Base-by-base conservation (phyloP, 1,140 invertebrate species). In the Gryon sp. region DNA sequence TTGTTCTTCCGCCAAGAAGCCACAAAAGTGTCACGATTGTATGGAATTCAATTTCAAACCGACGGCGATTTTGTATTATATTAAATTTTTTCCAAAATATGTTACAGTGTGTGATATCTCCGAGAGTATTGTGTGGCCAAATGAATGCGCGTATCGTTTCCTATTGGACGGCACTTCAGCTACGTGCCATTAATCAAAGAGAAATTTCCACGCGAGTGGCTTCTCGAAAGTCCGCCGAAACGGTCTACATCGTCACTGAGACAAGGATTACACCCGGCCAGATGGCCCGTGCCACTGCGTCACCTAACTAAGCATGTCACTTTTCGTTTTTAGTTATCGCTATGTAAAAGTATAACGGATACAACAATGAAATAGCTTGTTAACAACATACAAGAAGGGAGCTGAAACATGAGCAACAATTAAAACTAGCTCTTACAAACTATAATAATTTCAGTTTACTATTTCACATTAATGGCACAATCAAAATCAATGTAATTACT, bases 211-310 rank as follows among this genome's bases (percentile, higher is more conserved):
- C 80, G 78, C 80, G 80, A 83, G 57, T 83, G 83, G 46, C 14
- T 84, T 63, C 32, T 79, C 62, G 41, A 66, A 72, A 70, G 59
- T 78, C 55, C 77, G 65, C 57, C 59, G 62, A 78, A 78, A 68
- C 55, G 41, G 38, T 16, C 59, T 76, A 65, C 68, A 63, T 72
- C 73, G 62, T 53, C 46, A 76, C 60, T 78, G 77, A 80, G 79
- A 82, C 78, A 81, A 82, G 75, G 78, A 83, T 82, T 81, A 60
- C 75, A 74, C 62, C 79, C 78, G 73, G 74, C 82, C 83, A 84
- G 83, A 84, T 84, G 83, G 83, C 81, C 82, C 81, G 82, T 83
- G 82, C 81, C 79, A 57, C 24, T 34, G 18, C 45, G 48, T 70
- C 43, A 40, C 11, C 43, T n/a, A 22, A 62, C 24, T 53, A 48